Conservation (phyloP, 2,888 invertebrate genomes). For the Sicus ferrugineus region DNA sequence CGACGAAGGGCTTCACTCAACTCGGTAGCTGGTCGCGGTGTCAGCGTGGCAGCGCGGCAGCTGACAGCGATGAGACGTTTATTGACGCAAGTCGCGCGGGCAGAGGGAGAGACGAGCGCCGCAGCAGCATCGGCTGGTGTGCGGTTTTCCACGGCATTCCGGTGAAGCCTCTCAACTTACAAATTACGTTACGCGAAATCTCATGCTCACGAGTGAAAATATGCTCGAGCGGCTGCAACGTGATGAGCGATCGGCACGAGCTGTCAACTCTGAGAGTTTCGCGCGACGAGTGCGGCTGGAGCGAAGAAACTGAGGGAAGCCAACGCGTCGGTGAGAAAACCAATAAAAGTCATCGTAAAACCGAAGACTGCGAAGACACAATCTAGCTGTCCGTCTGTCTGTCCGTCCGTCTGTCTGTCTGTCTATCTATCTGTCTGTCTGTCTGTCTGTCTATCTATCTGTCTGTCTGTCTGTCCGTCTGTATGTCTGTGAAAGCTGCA, state of each 20-base stretch:
- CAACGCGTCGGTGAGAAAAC: not conserved
- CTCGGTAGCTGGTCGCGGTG: not conserved
- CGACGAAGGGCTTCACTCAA: not conserved
- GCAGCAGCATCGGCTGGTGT: not conserved
- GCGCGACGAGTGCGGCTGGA: not conserved
- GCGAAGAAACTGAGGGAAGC: not conserved
- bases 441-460: too few species aligned
- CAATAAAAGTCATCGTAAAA: slow-evolving; percentile 6
- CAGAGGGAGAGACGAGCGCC: not conserved
- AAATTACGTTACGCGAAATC: slow-evolving; percentile 26
- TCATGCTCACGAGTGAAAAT: slow-evolving; percentile 23
- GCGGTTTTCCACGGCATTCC: not conserved
- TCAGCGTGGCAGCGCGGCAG: slow-evolving; percentile 5
- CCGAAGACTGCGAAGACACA: not conserved
- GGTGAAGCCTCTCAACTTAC: not conserved
- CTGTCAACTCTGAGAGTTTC: not conserved
- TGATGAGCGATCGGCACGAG: slow-evolving; percentile 18
- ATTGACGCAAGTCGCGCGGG: too few species aligned
- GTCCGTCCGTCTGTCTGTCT: too few species aligned
- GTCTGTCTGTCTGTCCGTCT: too few species aligned
- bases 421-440: too few species aligned
- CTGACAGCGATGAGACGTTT: slow-evolving; percentile 24
- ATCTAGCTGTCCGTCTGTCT: too few species aligned
- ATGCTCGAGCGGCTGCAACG: slow-evolving; percentile 14
- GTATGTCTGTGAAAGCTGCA: too few species aligned